Evolutionary conservation across 2,888 invertebrate genomes (phyloP).

Genomic region (Morpho deidamia): DNA sequence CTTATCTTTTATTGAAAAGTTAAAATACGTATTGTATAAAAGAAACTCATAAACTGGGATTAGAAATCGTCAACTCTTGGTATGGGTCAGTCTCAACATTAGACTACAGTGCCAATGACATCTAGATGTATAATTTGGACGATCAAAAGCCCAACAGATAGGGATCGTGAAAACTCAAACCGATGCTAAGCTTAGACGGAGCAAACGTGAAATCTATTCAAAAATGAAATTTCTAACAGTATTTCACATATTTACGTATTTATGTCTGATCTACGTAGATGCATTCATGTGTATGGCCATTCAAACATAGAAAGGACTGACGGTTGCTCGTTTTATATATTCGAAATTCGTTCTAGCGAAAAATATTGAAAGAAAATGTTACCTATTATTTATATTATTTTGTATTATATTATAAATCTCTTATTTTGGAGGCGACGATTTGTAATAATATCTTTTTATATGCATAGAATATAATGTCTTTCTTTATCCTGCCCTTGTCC

Average conservation of each 20-base stretch:
- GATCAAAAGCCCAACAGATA: too few relatives aligned
- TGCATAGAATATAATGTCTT: too few relatives aligned
- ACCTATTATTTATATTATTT: constrained; percentile 70
- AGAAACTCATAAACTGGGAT: too few relatives aligned
- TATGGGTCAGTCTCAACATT: too few relatives aligned
- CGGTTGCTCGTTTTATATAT: constrained; percentile 67
- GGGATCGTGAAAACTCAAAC: constrained; percentile 10
- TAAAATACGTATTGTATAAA: too few relatives aligned
- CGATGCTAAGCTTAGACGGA: constrained; percentile 10
- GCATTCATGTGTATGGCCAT: constrained; percentile 60
- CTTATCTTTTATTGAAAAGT: too few relatives aligned
- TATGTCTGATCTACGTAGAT: constrained; percentile 43
- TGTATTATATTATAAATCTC: too few relatives aligned
- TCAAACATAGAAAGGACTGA: constrained; percentile 56
- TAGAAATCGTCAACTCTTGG: too few relatives aligned
- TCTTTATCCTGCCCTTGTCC: too few relatives aligned
- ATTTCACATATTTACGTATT: constrained; percentile 30
- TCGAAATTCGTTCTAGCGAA: constrained; percentile 72
- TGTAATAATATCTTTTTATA: not conserved
- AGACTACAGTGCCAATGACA: too few relatives aligned
- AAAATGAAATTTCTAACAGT: constrained; percentile 23
- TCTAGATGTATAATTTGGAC: too few relatives aligned
- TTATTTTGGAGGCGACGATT: constrained; percentile 49
- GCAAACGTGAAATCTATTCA: constrained; percentile 12
- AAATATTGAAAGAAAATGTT: constrained; percentile 75